Evolutionary conservation across 2,797 vertebrate species (phyloP), one percentile per base, ranked within the genome.

Genomic region (Erpetoichthys calabaricus): DNA sequence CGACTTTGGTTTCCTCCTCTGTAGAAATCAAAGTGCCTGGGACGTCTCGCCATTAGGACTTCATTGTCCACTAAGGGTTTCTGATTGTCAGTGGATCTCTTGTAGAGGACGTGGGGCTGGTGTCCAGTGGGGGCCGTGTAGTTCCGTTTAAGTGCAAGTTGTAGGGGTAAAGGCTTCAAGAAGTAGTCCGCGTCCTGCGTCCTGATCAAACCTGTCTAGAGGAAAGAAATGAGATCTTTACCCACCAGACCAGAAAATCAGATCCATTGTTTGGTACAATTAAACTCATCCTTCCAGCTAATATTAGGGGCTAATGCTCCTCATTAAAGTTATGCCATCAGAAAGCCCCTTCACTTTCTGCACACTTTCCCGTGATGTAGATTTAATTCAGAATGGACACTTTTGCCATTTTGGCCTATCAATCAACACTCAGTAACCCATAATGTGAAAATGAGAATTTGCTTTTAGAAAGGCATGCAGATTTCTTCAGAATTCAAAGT

Each of bases 181-280:
- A 94, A 86, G 74, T 88, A 94, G 74, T 94, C 91, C 0, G 74
- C 78, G 7, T 87, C 85, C 59, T 76, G 75, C 1, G 89, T 93
- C 66, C 89, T 83, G 74, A 94, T 94, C 74, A 93, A 77, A 80
- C 91, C 91, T 73, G 88, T 86, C 90, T 93, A 77, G 64, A 86
- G 62, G 25, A 82, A 78, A 77, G 69, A 55, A 77, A 63, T 78
- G 60, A 71, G 55, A 25, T 25, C 25, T 25, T 25, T 25, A 25
- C 25, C 25, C 25, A 25, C 25, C 25, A 25, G 58, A 8, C 57
- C 45, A 61, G 46, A 51, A 60, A 46, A 25, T 25, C 25, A 25
- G 25, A 25, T 25, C 25, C 25, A 25, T 25, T 25, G 25, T 25
- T 25, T 25, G 25, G 25, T 25, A 25, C 25, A 25, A 25, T 25